These are phyloP conservation scores for Sinohyriopsis cumingii DNA, from an alignment of 2,888 invertebrate species.

Conservation along the genomic window DNA sequence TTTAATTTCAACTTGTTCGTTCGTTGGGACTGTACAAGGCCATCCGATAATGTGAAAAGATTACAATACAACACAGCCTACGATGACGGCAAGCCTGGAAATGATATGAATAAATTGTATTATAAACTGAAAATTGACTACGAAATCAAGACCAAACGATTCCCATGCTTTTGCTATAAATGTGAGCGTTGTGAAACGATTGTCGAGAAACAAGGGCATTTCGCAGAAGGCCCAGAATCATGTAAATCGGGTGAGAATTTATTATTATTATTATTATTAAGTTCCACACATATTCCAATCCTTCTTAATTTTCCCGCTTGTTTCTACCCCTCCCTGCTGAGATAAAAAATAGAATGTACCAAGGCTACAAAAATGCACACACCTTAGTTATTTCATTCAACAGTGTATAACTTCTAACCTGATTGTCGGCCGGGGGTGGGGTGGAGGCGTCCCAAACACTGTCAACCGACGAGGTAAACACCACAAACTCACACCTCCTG, in stretches of 20 bases:
- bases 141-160: conserved; percentile 3
- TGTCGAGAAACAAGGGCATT: conserved; percentile 2
- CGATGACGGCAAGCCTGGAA: neutral
- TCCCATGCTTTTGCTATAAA: conserved; percentile 1
- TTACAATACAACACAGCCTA: neutral
- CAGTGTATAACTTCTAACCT: too few species aligned
- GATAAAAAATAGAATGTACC: too few species aligned
- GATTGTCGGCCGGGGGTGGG: too few species aligned
- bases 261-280: neutral
- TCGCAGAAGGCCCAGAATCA: neutral
- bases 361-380: too few species aligned
- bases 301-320: too few species aligned
- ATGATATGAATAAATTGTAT: conserved; percentile 5
- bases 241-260: conserved; percentile 2
- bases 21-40: conserved; percentile 1
- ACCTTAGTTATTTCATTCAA: too few species aligned
- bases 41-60: neutral
- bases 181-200: neutral
- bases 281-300: too few species aligned
- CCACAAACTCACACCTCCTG: too few species aligned
- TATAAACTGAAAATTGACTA: conserved; percentile 4
- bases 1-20: conserved; percentile 3
- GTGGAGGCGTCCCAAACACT: too few species aligned
- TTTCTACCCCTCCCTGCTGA: too few species aligned
- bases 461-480: too few species aligned